Evolutionary conservation across 2,797 vertebrate species (phyloP).

Genomic region (Prionace glauca): DNA sequence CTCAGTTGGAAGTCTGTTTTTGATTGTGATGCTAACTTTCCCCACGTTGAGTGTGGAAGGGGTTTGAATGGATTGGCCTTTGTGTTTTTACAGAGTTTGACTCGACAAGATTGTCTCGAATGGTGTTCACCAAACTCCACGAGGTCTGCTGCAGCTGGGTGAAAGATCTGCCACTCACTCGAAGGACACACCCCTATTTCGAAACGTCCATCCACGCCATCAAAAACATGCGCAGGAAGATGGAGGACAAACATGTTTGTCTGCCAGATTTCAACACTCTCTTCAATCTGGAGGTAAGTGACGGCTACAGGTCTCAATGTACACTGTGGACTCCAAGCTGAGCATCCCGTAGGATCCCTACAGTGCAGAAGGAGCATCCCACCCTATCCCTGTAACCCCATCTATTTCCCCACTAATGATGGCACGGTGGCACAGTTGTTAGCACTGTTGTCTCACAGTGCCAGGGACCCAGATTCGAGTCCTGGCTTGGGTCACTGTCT

Average conservation of each 20-base stretch:
- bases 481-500: too few relatives aligned
- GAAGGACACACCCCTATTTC: constrained; percentile 81
- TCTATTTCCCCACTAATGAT: too few relatives aligned
- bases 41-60: constrained; percentile 12
- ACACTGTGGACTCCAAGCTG: too few relatives aligned
- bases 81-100: constrained; percentile 70
- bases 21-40: background rate
- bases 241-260: constrained; percentile 97
- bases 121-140: constrained; percentile 81
- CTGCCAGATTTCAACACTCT: constrained; percentile 96
- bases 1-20: background rate
- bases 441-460: too few relatives aligned
- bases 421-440: too few relatives aligned
- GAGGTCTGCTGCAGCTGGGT: constrained; percentile 86
- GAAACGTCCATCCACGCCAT: constrained; percentile 98
- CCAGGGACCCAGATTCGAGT: too few relatives aligned
- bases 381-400: too few relatives aligned
- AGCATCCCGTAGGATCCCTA: too few relatives aligned
- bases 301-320: background rate
- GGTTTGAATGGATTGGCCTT: constrained; percentile 39
- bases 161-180: constrained; percentile 81
- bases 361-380: too few relatives aligned
- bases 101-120: constrained; percentile 77
- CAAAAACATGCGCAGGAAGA: constrained; percentile 98
- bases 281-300: constrained; percentile 87